Evolutionary conservation across 2,797 vertebrate genomes (phyloP), one percentile per base, ranked within the genome.

Genomic region (Danio tinwini): DNA sequence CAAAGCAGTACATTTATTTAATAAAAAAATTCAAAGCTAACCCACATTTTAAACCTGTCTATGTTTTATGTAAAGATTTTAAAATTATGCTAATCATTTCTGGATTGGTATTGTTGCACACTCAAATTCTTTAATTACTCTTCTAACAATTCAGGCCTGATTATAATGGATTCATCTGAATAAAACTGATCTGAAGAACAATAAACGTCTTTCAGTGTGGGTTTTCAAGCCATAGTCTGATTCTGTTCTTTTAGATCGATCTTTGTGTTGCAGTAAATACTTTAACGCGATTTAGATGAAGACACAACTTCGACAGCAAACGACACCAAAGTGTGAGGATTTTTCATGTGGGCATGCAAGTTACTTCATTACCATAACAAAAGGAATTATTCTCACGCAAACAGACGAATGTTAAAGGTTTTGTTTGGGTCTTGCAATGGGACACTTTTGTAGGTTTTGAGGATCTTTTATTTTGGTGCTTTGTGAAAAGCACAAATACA

Each of bases 221-320:
- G 56, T 58, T 52, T 71, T 29, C 50, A 59, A 83, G 40, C 61
- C 19, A 77, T 76, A 62, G 7, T 58, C 67, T 73, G 52, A 58
- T 73, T 73, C 69, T 56, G 50, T 47, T 80, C 61, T 47, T 40
- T 73, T 56, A 73, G 50, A 59, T 73, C 77, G 68, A 65, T 74
- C 78, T 69, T 76, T 75, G 73, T 76, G 64, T 52, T 44, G 80
- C 63, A 76, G 56, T 47, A 80, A 93, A 92, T 93, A 93, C 94
- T 95, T 94, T 94, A 92, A 93, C 93, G 93, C 93, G 90, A 93
- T 91, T 95, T 93, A 95, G 95, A 95, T 95, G 92, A 94, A 94
- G 92, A 91, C 95, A 94, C 94, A 95, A 95, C 92, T 95, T 80
- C 50, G 92, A 94, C 94, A 94, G 92, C 94, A 95, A 94, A 91